Evolutionary conservation across 1,140 invertebrate genomes (phyloP).

Genomic region (Phymorhynchus buccinoides): DNA sequence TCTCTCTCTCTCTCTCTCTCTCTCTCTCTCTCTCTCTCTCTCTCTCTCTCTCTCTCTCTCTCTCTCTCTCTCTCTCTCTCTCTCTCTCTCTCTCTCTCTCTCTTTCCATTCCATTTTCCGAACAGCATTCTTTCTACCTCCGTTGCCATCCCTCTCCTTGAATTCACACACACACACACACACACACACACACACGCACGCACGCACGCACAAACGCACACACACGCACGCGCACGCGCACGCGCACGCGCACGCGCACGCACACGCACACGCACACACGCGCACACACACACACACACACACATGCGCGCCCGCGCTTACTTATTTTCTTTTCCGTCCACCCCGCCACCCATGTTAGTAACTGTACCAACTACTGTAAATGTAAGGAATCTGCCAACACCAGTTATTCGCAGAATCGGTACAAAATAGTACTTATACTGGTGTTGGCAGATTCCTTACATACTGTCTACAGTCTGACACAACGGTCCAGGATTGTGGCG

Average conservation of each 20-base stretch:
- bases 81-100: neutral
- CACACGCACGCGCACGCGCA: neutral
- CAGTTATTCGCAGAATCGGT: no score
- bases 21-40: neutral
- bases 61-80: neutral
- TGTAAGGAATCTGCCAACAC: neutral
- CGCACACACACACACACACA: neutral
- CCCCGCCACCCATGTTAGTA: no score
- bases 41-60: constrained; percentile 14
- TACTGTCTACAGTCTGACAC: no score
- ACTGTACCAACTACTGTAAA: neutral
- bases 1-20: no score
- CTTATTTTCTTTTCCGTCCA: no score
- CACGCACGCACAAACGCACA: neutral
- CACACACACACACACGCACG: neutral
- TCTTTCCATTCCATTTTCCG: neutral
- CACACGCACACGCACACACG: neutral
- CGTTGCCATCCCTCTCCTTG: neutral
- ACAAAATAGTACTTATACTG: no score
- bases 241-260: neutral
- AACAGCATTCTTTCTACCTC: neutral
- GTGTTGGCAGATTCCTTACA: no score
- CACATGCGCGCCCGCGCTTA: no score
- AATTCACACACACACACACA: neutral
- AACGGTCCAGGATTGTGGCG: no score